Base-by-base conservation (phyloP, 2,888 invertebrate species). In the Hypolimnas misippus region DNA sequence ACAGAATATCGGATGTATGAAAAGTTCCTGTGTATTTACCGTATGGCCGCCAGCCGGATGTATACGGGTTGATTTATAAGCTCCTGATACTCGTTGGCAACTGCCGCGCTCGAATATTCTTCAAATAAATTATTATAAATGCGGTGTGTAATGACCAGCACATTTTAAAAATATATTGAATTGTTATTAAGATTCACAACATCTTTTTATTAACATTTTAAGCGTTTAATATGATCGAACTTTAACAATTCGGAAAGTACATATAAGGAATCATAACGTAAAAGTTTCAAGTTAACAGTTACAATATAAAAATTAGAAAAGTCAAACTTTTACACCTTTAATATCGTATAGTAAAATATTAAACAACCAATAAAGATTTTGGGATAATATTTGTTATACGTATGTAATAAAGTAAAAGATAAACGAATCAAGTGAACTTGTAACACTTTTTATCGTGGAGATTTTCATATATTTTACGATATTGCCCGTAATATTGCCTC, bases 121-220 rank as follows among this genome's bases (percentile, higher is more conserved):
- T 63, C 65, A 62, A 66, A 68, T 68, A 68, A 55, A 63, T 65
- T 62, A 51, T 65, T 62, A 64, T 64, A 59, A 57, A 62, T 50
- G 52, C 59, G 44, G 50, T 59, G 31, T 63, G 49, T 33, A 49
- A 54, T 58, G 54, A 57, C 58, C 40, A 31, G 44, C 33, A 53
- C 5, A 21, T 21, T 50, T 50, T 40, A 12, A 52, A 57, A 57
- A 57, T 35, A 52, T 57, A 19, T 57, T 10, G 17, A 58, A 29
- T 5, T n/a, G 31, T 17, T 33, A 5, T 25, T 4, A 8, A 33
- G 2, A 12, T 29, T n/a, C n/a, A n/a, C n/a, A n/a, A n/a, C n/a
- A n/a, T n/a, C n/a, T n/a, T n/a, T n/a, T n/a, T n/a, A n/a, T n/a
- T n/a, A n/a, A n/a, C n/a, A n/a, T n/a, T n/a, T n/a, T n/a, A n/a